Evolutionary conservation across 2,797 vertebrate genomes (phyloP).

Genomic region (Falco columbarius): DNA sequence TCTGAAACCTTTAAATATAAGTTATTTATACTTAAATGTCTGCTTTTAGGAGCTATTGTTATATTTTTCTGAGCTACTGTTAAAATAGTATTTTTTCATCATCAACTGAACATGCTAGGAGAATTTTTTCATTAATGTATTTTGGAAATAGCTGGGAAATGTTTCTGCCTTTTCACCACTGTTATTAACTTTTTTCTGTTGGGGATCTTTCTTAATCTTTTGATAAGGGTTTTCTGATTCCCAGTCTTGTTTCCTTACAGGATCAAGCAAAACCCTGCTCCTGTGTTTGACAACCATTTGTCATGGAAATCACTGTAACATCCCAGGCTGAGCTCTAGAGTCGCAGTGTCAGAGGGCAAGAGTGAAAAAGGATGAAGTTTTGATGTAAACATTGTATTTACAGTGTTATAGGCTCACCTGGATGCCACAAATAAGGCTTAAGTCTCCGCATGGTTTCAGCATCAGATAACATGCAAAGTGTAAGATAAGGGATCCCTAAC

Average conservation of each 20-base stretch:
- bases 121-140: neutral
- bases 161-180: neutral
- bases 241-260: fast-evolving
- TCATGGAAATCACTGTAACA: neutral
- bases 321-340: neutral
- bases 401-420: neutral
- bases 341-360: neutral
- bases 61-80: neutral
- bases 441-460: neutral
- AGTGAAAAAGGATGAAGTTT: neutral
- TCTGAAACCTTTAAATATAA: neutral
- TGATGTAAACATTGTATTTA: neutral
- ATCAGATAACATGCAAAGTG: neutral
- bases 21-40: neutral
- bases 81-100: neutral
- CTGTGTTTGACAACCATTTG: neutral
- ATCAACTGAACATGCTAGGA: neutral
- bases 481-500: neutral
- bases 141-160: neutral
- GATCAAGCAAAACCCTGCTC: neutral
- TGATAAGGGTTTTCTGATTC: neutral
- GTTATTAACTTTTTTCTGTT: neutral
- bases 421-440: neutral
- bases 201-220: neutral
- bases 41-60: neutral